These are phyloP conservation scores for Scomber scombrus DNA, from an alignment of 2,113 vertebrate genomes.

Conservation along the genomic window DNA sequence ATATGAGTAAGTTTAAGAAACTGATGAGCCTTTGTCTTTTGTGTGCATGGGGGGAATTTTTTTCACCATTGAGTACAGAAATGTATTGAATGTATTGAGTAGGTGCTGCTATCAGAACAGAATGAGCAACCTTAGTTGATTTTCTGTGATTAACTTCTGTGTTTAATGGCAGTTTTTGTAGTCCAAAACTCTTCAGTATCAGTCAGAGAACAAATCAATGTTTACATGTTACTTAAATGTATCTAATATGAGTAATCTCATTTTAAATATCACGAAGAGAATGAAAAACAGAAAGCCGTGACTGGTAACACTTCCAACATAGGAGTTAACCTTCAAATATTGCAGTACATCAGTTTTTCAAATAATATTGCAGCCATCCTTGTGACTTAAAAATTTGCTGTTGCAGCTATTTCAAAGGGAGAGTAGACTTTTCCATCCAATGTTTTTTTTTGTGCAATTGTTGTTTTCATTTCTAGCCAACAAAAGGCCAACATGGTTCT, in stretches of 20 bases:
- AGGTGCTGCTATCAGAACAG: too few species aligned
- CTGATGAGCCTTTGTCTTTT: neutral
- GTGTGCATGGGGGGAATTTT: too few species aligned
- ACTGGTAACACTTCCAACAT: neutral
- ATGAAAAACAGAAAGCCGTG: neutral
- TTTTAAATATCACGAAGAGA: neutral
- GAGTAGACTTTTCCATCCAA: neutral
- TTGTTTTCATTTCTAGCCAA: conserved; percentile 10
- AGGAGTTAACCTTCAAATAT: conserved; percentile 4
- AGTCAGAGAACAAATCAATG: neutral
- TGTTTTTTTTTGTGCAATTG: neutral
- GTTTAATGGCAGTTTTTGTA: neutral
- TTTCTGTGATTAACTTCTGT: neutral
- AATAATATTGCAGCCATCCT: conserved; percentile 1
- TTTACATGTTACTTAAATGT: neutral
- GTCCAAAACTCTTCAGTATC: neutral
- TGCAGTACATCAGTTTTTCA: neutral
- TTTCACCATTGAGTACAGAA: too few species aligned
- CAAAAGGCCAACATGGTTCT: neutral
- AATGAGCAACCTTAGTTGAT: neutral
- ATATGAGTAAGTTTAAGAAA: neutral
- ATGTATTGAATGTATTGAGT: too few species aligned
- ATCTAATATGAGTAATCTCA: neutral
- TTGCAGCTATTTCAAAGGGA: conserved; percentile 9
- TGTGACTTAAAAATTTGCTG: neutral